A percentile compares a stretch with the other conserved stretches of the same genome.
These are phyloP conservation scores for Rhorus exstirpatorius DNA, from an alignment of 2,888 invertebrate species.

Conservation along the genomic window DNA sequence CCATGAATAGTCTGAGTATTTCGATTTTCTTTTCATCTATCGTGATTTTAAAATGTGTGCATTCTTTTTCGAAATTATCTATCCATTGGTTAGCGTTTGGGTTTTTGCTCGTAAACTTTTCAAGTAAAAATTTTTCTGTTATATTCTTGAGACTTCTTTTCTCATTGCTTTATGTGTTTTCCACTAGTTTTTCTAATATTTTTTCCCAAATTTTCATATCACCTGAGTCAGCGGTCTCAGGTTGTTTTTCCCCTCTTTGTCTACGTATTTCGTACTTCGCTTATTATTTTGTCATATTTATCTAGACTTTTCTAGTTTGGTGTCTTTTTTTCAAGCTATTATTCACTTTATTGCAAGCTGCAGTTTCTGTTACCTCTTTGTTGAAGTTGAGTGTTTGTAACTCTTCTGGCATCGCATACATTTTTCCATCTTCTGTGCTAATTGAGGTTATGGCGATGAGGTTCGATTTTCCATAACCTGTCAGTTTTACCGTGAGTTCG, in stretches of 20 bases:
- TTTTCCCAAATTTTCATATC: constrained; percentile 39
- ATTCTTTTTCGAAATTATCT: constrained; percentile 72
- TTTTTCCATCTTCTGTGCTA: constrained; percentile 46
- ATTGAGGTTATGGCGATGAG: constrained; percentile 60
- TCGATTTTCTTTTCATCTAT: constrained; percentile 75
- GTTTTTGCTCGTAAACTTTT: constrained; percentile 72
- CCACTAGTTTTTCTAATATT: constrained; percentile 63
- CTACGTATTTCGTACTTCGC: constrained; percentile 59
- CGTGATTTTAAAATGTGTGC: constrained; percentile 66
- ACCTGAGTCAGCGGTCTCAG: constrained; percentile 20
- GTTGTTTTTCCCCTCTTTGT: constrained; percentile 67
- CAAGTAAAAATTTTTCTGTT: constrained; percentile 69
- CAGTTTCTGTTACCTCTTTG: constrained; percentile 49
- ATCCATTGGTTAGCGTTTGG: constrained; percentile 71
- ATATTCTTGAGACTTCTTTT: constrained; percentile 57
- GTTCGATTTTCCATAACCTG: constrained; percentile 60
- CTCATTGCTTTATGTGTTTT: constrained; percentile 49
- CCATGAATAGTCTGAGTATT: constrained; percentile 71
- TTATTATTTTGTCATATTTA: constrained; percentile 62
- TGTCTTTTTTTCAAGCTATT: constrained; percentile 69
- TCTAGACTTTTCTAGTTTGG: constrained; percentile 69
- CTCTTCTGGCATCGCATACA: constrained; percentile 56
- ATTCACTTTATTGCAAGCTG: constrained; percentile 63
- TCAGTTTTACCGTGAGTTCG: constrained; percentile 46
- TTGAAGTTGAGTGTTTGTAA: constrained; percentile 22